These are phyloP conservation scores for Mionectes olivaceus DNA, from an alignment of 2,797 vertebrate species.

Conservation along the genomic window DNA sequence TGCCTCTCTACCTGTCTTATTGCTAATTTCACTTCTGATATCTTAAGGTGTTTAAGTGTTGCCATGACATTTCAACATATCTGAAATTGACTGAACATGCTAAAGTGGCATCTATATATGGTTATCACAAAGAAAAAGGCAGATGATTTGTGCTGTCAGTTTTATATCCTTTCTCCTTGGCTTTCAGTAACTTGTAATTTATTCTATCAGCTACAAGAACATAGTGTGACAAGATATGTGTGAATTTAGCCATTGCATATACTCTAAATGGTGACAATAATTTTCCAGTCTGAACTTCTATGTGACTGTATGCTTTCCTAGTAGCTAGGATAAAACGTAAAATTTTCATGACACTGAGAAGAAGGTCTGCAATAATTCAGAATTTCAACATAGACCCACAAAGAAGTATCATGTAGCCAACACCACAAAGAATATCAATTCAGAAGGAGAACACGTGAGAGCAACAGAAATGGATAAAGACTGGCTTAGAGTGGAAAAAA, in stretches of 20 bases:
- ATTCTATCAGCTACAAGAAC: background rate
- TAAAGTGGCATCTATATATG: background rate
- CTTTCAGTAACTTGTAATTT: background rate
- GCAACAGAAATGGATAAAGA: background rate
- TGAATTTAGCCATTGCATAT: background rate
- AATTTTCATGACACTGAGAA: background rate
- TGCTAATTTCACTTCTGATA: background rate
- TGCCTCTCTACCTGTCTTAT: background rate
- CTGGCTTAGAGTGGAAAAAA: background rate
- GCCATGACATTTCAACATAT: background rate
- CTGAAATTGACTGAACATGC: background rate
- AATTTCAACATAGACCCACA: background rate
- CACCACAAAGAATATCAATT: background rate
- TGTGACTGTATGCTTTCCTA: background rate
- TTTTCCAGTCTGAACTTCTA: background rate
- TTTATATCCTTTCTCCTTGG: background rate
- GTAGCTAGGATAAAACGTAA: background rate
- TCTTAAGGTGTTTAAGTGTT: background rate
- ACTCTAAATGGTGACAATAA: background rate
- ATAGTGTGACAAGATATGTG: background rate
- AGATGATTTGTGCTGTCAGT: background rate
- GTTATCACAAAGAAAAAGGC: background rate
- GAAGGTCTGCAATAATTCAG: background rate
- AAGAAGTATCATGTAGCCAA: background rate
- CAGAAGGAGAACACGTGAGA: rapidly evolving